Evolutionary conservation across 2,797 vertebrate genomes (phyloP).

Genomic region (Oreochromis grahami): DNA sequence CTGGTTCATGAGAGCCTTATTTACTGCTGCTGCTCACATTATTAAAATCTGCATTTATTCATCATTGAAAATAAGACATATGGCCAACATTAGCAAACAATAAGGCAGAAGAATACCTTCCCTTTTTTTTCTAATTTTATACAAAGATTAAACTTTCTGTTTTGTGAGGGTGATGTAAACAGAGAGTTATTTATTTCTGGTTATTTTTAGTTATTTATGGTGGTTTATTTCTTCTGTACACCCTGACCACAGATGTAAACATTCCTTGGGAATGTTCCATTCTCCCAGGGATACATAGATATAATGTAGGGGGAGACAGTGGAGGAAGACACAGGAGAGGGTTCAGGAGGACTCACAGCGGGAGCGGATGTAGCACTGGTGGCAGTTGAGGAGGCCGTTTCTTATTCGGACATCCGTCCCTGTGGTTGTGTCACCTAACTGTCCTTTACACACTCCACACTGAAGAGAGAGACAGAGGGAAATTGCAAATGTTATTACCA

Average conservation of each 20-base stretch:
- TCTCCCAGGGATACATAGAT: background rate
- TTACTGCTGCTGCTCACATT: background rate
- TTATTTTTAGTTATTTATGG: background rate
- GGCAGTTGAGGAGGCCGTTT: conserved; percentile 95
- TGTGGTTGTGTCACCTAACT: conserved; percentile 89
- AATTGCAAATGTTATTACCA: background rate
- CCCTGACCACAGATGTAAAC: background rate
- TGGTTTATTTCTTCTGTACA: background rate
- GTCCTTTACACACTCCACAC: conserved; percentile 97
- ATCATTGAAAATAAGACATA: conserved; percentile 11
- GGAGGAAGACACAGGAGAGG: background rate
- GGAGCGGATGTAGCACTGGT: conserved; percentile 93
- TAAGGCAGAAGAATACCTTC: background rate
- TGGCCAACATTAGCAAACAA: conserved; percentile 13
- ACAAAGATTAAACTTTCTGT: background rate
- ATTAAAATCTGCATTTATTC: conserved; percentile 9
- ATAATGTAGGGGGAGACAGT: background rate
- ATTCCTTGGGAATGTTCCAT: background rate
- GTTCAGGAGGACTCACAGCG: conserved; percentile 83
- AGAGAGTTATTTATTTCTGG: background rate
- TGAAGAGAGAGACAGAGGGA: conserved; percentile 30
- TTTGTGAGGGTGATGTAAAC: background rate
- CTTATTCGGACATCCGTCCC: conserved; percentile 96
- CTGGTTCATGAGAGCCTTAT: background rate
- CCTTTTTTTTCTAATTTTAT: background rate